Base-by-base conservation (phyloP, 2,888 invertebrate genomes). In the Drosophila melanosoma region DNA sequence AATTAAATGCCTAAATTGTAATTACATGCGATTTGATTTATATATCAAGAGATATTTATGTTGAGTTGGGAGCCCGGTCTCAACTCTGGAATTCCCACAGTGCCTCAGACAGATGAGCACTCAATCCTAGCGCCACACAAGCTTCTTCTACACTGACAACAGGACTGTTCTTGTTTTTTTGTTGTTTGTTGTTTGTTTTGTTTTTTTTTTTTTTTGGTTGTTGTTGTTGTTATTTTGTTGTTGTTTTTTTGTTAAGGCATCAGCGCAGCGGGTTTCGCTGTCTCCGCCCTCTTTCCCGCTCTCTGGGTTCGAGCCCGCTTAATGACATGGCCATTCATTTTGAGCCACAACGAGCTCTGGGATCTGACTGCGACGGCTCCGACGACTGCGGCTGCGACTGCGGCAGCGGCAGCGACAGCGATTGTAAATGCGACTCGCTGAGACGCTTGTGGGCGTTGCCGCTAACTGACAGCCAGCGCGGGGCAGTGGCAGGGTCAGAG, bases 271-370 rank as follows among this genome's bases (percentile, higher is more conserved):
- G 78, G 78, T 78, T 54, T 49, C 59, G 26, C 36, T 36, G 54
- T 60, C 70, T 56, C 68, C 60, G 36, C 54, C 56, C 26, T 36
- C n/a, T 33, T 51, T 53, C 38, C 11, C 54, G 45, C 36, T 15
- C 60, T 26, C 35, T 11, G 45, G 45, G 45, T 15, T 45, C 52
- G 70, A 67, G 69, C 64, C 64, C 67, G 74, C 76, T 79, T 86
- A 86, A 86, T 86, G 85, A 85, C 88, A 85, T 79, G 86, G 88
- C 79, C 85, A 86, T 86, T 81, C 88, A 83, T 86, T 86, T 79
- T 64, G 79, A 71, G 79, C 72, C 78, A 67, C 74, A 83, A 77
- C 80, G 56, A 80, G 74, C 54, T 38, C 57, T 45, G 63, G 40
- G 54, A 36, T 54, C 35, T 23, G 54, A 23, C 35, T 35, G 20